Conservation (phyloP, 2,797 vertebrate species). For the Smutsia temminckii region DNA sequence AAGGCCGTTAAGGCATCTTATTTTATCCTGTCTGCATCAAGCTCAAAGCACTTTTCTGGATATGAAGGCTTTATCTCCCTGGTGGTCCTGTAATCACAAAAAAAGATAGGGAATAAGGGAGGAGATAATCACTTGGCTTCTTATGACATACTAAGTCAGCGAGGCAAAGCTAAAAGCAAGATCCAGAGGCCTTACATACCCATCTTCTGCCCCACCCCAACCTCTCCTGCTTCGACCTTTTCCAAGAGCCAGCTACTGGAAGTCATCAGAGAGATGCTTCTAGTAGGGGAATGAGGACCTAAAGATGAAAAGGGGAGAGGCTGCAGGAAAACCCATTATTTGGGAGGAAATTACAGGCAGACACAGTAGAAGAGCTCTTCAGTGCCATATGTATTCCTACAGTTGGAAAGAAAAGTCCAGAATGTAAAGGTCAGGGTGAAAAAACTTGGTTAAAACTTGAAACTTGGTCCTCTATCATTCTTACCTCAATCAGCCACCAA, state of each 20-base stretch:
- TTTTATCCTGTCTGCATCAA: neutral
- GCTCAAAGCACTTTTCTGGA: neutral
- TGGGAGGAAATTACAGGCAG: neutral
- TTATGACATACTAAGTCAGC: neutral
- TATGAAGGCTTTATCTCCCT: neutral
- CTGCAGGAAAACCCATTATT: neutral
- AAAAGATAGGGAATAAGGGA: neutral
- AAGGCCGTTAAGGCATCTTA: neutral
- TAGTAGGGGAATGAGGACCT: neutral
- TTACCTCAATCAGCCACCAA: neutral
- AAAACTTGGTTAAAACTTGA: neutral
- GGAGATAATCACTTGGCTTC: neutral
- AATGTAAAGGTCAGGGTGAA: neutral
- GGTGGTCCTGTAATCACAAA: neutral
- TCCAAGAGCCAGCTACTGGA: neutral
- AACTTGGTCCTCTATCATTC: neutral
- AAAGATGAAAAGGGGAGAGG: neutral
- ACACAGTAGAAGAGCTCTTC: neutral
- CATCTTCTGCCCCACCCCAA: neutral
- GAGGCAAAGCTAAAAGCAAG: constrained; percentile 16
- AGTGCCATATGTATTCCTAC: neutral
- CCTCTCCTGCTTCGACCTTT: neutral
- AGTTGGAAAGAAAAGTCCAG: neutral
- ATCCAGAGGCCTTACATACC: neutral
- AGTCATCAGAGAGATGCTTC: neutral